A percentile compares a stretch with the other conserved stretches of the same genome.
Evolutionary conservation across 2,888 invertebrate species (phyloP).

Genomic region (Monochamus alternatus): DNA sequence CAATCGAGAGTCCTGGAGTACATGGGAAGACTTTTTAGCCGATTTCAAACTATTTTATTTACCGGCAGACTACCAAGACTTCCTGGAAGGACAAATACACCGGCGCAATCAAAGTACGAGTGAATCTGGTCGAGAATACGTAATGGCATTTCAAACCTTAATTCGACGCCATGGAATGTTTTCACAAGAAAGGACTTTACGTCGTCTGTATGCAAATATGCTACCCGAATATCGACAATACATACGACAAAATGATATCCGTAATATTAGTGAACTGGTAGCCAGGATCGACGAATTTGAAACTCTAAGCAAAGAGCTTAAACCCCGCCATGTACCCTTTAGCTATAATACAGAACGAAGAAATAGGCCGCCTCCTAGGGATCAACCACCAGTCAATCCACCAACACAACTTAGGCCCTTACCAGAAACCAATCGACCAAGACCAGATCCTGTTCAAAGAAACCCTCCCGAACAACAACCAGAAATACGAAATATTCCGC

Average conservation of each 20-base stretch:
- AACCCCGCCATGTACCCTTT: too few relatives aligned
- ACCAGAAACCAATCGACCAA: not conserved
- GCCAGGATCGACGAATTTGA: not conserved
- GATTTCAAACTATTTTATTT: conserved; percentile 2
- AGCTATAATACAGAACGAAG: too few relatives aligned
- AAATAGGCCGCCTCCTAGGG: too few relatives aligned
- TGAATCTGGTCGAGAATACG: not conserved
- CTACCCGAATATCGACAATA: not conserved
- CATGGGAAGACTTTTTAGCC: too few relatives aligned
- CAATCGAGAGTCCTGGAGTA: too few relatives aligned
- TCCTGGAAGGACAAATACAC: not conserved
- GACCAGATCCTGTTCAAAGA: not conserved
- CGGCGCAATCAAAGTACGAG: not conserved
- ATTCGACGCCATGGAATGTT: not conserved
- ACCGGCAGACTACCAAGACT: too few relatives aligned
- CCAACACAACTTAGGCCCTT: too few relatives aligned
- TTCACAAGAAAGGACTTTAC: not conserved
- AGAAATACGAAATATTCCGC: not conserved
- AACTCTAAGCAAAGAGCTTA: not conserved
- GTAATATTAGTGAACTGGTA: not conserved
- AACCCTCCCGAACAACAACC: not conserved
- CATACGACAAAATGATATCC: not conserved
- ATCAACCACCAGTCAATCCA: too few relatives aligned
- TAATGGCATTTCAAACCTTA: not conserved
- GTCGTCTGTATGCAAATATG: not conserved